Base-by-base conservation (phyloP, 2,797 vertebrate genomes). In the Pteropus rufus region DNA sequence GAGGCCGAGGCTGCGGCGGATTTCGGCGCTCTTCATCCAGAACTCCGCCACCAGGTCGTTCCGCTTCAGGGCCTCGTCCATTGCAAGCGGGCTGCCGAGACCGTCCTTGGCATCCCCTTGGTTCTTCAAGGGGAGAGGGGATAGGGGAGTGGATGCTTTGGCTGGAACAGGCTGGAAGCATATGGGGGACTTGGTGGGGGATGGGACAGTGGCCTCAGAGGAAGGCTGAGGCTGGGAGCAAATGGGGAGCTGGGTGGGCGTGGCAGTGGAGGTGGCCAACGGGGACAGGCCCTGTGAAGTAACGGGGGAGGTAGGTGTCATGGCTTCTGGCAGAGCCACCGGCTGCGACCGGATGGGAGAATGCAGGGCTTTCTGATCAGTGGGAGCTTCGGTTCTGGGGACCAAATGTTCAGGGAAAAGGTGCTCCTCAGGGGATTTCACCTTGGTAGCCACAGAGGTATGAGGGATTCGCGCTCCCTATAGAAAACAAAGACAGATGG, bases 1-100 rank as follows among this genome's bases (percentile, higher is more conserved):
- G 56, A 99, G 98, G 2, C 99, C 99, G 0, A 99, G 99, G 96
- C 99, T 99, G 97, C 99, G 99, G 72, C 99, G 98, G 89, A 99
- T 99, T 97, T 99, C 99, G 0, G 99, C 99, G 0, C 99, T 99
- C 98, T 99, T 99, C 96, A 99, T 97, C 99, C 99, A 99, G 94
- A 99, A 99, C 93, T 99, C 99, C 52, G 99, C 99, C 9, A 99
- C 99, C 7, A 99, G 99, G 86, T 99, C 99, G 0, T 98, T 98
- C 92, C 99, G 99, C 92, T 99, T 99, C 26, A 99, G 97, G 0
- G 98, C 97, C 18, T 98, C 99, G 7, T 99, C 99, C 60, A 98
- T 98, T 0, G 95, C 87, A 0, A 97, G 96, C 0, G 98, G 98
- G 85, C 99, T 99, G 2, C 97, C 88, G 10, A 98, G 92, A 75